phyloP scores from a whole-genome alignment of 2,888 invertebrate genomes.

The Eupithecia tripunctaria region DNA sequence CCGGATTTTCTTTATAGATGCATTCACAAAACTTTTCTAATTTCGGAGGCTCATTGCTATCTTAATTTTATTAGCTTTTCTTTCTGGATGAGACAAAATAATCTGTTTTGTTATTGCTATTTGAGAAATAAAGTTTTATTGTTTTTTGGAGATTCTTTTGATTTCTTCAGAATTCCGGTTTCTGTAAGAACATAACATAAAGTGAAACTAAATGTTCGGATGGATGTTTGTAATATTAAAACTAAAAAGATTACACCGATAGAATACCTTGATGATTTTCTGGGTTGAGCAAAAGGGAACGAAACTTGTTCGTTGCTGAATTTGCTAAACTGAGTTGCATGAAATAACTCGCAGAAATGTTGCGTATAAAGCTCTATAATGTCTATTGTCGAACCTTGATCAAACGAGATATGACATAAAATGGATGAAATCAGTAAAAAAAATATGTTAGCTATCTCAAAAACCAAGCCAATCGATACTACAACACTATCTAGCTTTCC shows the following conservation, averaged over 20 bases:
- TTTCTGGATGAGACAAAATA: conserved; percentile 18
- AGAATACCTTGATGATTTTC: no score
- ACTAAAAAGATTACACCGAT: background rate
- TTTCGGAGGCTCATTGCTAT: conserved; percentile 35
- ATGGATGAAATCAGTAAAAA: no score
- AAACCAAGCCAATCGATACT: no score
- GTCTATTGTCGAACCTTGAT: no score
- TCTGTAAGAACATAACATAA: background rate
- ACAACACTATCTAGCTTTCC: no score
- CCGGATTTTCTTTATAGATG: conserved; percentile 40
- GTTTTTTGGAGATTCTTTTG: background rate
- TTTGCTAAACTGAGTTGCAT: no score
- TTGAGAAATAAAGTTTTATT: conserved; percentile 12
- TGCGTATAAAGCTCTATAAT: no score
- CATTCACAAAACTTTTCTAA: conserved; percentile 43
- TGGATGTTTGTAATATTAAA: background rate
- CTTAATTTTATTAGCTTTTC: conserved; percentile 30
- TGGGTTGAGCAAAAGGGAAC: no score
- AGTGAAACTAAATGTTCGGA: background rate
- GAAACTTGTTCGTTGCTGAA: no score
- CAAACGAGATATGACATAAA: no score
- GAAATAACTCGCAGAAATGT: no score
- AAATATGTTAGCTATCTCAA: no score
- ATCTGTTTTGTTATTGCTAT: conserved; percentile 15
- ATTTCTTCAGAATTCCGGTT: background rate